Base-by-base conservation (phyloP, 2,797 vertebrate species). In the Pangasius mekongensis region DNA sequence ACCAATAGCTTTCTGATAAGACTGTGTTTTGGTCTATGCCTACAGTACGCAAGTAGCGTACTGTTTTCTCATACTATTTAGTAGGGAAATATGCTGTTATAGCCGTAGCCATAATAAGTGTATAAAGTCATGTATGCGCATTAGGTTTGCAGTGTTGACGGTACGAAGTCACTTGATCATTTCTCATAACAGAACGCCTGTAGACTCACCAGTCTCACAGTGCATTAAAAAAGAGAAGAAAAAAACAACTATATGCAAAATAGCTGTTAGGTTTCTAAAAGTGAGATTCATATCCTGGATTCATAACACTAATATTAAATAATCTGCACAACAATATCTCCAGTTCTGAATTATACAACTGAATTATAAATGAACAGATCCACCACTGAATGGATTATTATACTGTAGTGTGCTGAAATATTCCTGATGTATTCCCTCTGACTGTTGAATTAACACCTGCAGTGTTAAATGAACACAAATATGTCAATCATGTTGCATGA, bases 111-210 rank as follows among this genome's bases (percentile, higher is more conserved):
- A 9, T 64, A 36, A 69, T 69, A 54, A 84, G n/a, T 36, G 47
- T 22, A 30, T 33, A 22, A 62, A 77, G 58, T 62, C 27, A 5
- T 36, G 11, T 85, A 85, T 86, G 43, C 58, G 60, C 60, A 54
- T 80, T 73, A 18, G 30, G 43, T 14, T 64, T 54, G 58, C 73
- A 66, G 49, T 36, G 85, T 80, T 86, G 85, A 86, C 47, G 74
- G 5, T 39, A 39, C 13, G 27, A 54, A 52, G 18, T 86, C 85
- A 67, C 43, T 71, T 54, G n/a, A 7, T 36, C 4, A 85, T 69
- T 36, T 69, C 11, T 67, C 47, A n/a, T 62, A 77, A 43, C n/a
- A 86, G 14, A 49, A n/a, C 27, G 18, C 0, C 7, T 74, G 33
- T 71, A 20, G 20, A 54, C 18, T 36, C 30, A 11, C 1, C 73